Conservation (phyloP, 2,797 vertebrate genomes). For the Lerista edwardsae region DNA sequence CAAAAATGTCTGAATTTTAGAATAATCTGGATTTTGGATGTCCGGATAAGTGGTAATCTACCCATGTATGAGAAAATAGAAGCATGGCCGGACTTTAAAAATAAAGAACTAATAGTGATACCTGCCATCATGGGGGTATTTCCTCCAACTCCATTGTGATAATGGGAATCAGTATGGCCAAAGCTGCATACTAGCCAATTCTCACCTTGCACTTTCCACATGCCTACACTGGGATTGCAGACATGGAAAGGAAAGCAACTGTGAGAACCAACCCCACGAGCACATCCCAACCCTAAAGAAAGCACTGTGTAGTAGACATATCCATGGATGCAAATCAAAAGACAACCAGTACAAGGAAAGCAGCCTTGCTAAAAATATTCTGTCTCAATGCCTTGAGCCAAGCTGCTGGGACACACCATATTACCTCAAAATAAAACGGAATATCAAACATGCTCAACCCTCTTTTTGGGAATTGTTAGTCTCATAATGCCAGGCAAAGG, state of each 20-base stretch:
- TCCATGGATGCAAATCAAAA: constrained; percentile 28
- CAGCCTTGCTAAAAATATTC: constrained; percentile 48
- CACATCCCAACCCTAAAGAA: constrained; percentile 17
- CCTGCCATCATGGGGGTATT: background rate
- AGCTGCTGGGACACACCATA: background rate
- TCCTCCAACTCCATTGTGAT: background rate
- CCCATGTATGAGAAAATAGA: no score
- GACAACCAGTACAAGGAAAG: background rate
- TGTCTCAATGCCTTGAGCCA: background rate
- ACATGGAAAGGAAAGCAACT: background rate
- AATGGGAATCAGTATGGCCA: background rate
- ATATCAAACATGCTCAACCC: background rate
- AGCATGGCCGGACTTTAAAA: background rate
- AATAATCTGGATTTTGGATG: no score
- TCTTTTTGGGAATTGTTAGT: constrained; percentile 25
- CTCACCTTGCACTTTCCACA: background rate
- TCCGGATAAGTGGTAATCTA: no score
- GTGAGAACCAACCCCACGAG: background rate
- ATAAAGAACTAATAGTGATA: background rate
- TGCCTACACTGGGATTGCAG: background rate
- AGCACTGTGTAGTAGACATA: constrained; percentile 22
- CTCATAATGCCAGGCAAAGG: constrained; percentile 12
- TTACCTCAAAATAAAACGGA: constrained; percentile 39
- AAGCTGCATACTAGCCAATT: background rate
- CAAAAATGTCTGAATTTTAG: no score